Evolutionary conservation across 30 jellyfish, hydroid and myxozoan species (phyloP).

Genomic region (Phacellophora camtschatica): DNA sequence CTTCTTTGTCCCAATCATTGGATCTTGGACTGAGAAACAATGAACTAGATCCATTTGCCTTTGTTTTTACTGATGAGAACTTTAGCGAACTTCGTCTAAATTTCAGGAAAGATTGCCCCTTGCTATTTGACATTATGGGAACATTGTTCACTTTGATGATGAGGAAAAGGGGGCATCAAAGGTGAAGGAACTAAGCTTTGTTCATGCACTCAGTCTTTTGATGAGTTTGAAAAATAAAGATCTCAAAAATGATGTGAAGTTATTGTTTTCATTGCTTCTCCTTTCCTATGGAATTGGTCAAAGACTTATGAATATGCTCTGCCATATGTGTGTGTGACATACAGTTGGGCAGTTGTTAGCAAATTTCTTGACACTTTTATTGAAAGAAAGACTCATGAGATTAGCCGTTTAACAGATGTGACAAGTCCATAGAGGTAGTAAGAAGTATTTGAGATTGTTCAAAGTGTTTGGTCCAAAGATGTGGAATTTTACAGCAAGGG

Average conservation of each 20-base stretch:
- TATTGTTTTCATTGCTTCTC: constrained; percentile 14
- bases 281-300: constrained; percentile 21
- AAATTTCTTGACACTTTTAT: constrained; percentile 13
- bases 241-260: constrained; percentile 20
- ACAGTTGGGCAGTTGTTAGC: constrained; percentile 33
- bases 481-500: constrained; percentile 26
- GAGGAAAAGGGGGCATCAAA: not conserved
- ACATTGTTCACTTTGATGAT: not conserved
- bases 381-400: constrained; percentile 16
- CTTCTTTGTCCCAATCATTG: constrained; percentile 12
- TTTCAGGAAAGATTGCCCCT: constrained; percentile 16
- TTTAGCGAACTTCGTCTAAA: constrained; percentile 9
- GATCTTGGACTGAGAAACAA: constrained; percentile 14
- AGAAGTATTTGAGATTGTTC: constrained; percentile 22
- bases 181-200: constrained; percentile 27
- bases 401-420: constrained; percentile 14
- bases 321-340: constrained; percentile 20
- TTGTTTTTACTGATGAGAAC: constrained; percentile 15
- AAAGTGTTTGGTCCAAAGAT: constrained; percentile 26
- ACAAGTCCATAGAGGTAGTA: constrained; percentile 17
- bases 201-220: constrained; percentile 32
- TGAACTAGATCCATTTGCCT: constrained; percentile 28
- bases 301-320: constrained; percentile 28
- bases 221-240: constrained; percentile 7
- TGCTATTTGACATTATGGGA: constrained; percentile 18